phyloP scores from a whole-genome alignment of 2,113 vertebrate genomes.

The Carassius auratus region DNA sequence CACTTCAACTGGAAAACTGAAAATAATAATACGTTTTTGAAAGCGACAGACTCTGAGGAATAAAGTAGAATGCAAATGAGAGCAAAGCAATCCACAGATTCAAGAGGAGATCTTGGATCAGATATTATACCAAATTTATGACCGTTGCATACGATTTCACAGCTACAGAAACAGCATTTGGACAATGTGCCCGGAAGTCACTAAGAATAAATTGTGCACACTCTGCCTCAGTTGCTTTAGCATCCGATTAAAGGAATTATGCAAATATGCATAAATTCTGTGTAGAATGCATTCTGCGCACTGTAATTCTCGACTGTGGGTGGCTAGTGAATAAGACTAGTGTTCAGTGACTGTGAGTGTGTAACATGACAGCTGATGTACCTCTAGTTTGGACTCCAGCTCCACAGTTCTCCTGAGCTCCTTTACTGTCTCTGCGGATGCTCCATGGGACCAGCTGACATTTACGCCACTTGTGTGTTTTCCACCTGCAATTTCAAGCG shows the following conservation, averaged over 20 bases:
- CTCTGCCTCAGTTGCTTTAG: background rate
- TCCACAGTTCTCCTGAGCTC: constrained; percentile 91
- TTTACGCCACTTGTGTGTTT: constrained; percentile 96
- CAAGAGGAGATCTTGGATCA: background rate
- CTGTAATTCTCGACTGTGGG: background rate
- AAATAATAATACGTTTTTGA: background rate
- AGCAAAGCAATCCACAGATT: background rate
- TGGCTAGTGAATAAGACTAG: background rate
- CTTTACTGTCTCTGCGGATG: constrained; percentile 82
- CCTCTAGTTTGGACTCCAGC: constrained; percentile 94
- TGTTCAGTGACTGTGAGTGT: background rate
- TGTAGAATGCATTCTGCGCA: background rate
- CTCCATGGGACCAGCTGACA: constrained; percentile 95
- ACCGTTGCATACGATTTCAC: background rate
- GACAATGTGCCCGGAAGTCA: background rate
- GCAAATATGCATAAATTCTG: background rate
- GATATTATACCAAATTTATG: background rate
- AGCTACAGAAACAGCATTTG: background rate
- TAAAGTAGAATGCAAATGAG: background rate
- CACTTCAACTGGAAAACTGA: background rate
- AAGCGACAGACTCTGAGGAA: background rate
- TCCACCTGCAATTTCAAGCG: constrained; percentile 81
- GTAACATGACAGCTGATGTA: constrained; percentile 59
- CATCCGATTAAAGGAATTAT: constrained; percentile 8
- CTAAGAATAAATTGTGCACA: background rate